Evolutionary conservation across 2,888 invertebrate species (phyloP), one percentile per base, ranked within the genome.

Genomic region (Dolichomitus sp.): DNA sequence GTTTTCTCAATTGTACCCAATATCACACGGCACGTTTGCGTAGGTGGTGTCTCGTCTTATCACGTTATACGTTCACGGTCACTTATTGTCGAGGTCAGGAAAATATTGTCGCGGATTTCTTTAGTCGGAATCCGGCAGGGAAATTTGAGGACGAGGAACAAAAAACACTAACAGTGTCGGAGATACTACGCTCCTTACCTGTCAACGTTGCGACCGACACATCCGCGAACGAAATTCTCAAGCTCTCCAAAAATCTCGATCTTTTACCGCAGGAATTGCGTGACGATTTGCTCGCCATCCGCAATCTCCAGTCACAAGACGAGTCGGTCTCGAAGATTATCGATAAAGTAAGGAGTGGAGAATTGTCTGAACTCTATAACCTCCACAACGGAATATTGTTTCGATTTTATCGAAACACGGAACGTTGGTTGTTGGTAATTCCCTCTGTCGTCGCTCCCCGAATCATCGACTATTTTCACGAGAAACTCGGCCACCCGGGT

Each of bases 21-120:
- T 77, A 89, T 23, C 80, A 86, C 5, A 85, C 73, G 33, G 74
- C 85, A 0, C 80, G 90, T 2, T 50, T 91, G 3, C 85, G 81
- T 3, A 73, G 91, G 0, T 91, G 90, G 89, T 77, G 85, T 17
- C 27, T 87, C 0, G 75, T 78, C 12, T 61, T 90, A 5, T 87
- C 89, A 37, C 87, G 88, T 57, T 91, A 85, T 72, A 61, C 83
- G 45, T 90, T 87, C 66, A 69, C 23, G 0, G 52, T 90, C 0
- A 72, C 80, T 33, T 78, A 90, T 72, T 83, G 87, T 75, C 70
- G 69, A 9, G 90, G 89, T 0, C 54, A n/a, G 1, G 86, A 89
- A 1, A 90, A 90, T 70, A 48, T 87, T 0, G 85, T 87, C 2
- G 88, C 87, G 0, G 89, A 91, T 80, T 81, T 87, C 14, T 78